Base-by-base conservation (phyloP, 2,888 invertebrate species). In the Octonoba sinensis region DNA sequence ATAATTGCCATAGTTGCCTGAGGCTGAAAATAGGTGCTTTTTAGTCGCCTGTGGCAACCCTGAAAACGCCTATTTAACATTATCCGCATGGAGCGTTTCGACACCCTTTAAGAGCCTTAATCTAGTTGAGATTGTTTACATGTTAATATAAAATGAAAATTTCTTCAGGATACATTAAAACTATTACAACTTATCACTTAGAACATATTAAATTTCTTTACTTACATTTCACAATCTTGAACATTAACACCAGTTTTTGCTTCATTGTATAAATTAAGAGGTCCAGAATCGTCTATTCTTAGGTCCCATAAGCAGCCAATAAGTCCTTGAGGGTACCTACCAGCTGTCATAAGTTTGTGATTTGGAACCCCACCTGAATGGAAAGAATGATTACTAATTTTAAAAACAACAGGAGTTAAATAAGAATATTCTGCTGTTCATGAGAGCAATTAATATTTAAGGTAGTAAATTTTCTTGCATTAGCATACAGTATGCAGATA, bases 301-400 rank as follows among this genome's bases (percentile, higher is more conserved):
- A 97, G 91, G 72, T 93, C 93, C 86, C 94, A 93, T 78, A 97
- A 92, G 89, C 97, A 97, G 18, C 97, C 97, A 69, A 90, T 90
- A 87, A 96, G 94, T 24, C 95, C 95, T 18, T 91, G 89, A 44
- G 88, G 88, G 87, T 92, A 93, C 84, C 92, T 92, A 84, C 92
- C 92, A 18, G 87, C 88, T 36, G 93, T 93, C 90, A 93, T 92
- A 84, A 91, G 89, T 64, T 91, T 88, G 66, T 92, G 89, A 85
- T 95, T 92, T 0, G 96, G 96, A 15, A 94, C 92, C 60, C 97
- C 97, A 87, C 97, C 95, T 93, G 16, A 57, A 27, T 24, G 11
- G 51, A 51, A 13, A 67, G 11, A 24, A 51, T 54, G 13, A 54
- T 20, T 6, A 27, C 6, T 66, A 2, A 6, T 51, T 27, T 69